Percentiles rank a stretch among this genome's conserved stretches.
These are phyloP conservation scores for Ramphastos sulfuratus DNA, from an alignment of 2,113 vertebrate species.

Conservation along the genomic window DNA sequence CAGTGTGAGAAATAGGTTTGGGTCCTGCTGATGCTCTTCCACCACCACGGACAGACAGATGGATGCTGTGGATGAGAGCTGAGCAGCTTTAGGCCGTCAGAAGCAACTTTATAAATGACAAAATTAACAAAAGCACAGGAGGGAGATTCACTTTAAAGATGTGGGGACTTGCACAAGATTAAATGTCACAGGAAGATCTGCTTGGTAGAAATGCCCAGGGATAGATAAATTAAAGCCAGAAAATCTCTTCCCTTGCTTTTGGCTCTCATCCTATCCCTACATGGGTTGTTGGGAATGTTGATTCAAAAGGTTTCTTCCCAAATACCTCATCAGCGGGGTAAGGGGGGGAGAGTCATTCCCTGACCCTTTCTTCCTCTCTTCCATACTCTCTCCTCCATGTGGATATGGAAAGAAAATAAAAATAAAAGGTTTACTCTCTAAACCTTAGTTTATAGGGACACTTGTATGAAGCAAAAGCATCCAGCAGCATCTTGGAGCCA, in stretches of 20 bases:
- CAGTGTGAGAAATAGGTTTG: fast-evolving
- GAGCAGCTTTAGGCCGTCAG: not conserved
- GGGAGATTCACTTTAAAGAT: not conserved
- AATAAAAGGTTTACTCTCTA: not conserved
- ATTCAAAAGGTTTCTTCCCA: slow-evolving; percentile 60
- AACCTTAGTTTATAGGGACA: not conserved
- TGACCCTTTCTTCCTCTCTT: slow-evolving; percentile 20
- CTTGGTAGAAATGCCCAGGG: slow-evolving; percentile 40
- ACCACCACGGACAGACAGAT: not conserved
- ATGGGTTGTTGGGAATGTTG: slow-evolving; percentile 55
- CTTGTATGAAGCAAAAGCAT: not conserved
- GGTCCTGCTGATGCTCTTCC: not conserved
- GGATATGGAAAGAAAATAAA: not conserved
- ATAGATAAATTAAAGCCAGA: slow-evolving; percentile 61
- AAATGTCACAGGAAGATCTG: slow-evolving; percentile 30
- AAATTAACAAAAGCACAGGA: not conserved
- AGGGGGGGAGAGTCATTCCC: not conserved
- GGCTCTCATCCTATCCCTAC: slow-evolving; percentile 42
- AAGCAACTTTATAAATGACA: not conserved
- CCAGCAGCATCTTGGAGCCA: not conserved
- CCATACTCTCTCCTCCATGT: not conserved
- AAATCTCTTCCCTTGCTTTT: slow-evolving; percentile 38
- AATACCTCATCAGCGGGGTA: slow-evolving; percentile 5
- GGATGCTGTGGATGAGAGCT: fast-evolving
- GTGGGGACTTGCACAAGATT: not conserved